Evolutionary conservation across 2,888 invertebrate genomes (phyloP).

Genomic region (Drosophila prostipennis): DNA sequence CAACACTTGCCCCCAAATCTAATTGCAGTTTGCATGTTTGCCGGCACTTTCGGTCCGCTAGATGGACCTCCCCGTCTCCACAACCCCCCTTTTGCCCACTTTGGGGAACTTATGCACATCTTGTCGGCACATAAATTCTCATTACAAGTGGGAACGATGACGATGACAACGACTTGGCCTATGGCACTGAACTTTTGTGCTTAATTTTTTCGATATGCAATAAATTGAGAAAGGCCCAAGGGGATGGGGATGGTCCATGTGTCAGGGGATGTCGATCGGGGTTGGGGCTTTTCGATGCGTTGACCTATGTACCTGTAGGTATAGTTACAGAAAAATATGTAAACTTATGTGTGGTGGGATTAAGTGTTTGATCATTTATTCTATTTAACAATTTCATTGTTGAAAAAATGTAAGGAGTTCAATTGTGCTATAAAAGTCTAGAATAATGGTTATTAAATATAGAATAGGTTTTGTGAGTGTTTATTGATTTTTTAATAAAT

Average conservation of each 20-base stretch:
- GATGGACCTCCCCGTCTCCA: background rate
- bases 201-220: constrained; percentile 75
- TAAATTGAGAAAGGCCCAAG: constrained; percentile 67
- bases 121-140: constrained; percentile 77
- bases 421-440: too few species aligned
- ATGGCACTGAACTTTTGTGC: constrained; percentile 80
- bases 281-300: background rate
- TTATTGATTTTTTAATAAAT: too few species aligned
- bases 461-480: too few species aligned
- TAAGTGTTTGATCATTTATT: background rate
- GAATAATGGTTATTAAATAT: too few species aligned
- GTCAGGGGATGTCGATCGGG: constrained; percentile 11
- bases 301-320: constrained; percentile 6
- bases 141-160: constrained; percentile 57
- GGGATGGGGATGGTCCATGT: constrained; percentile 1
- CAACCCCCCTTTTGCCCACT: constrained; percentile 12
- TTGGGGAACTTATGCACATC: constrained; percentile 58
- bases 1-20: constrained; percentile 51
- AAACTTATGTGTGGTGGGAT: background rate
- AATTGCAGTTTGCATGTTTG: constrained; percentile 71
- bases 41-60: constrained; percentile 52
- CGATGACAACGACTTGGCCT: constrained; percentile 61
- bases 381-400: too few species aligned
- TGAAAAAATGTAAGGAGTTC: too few species aligned
- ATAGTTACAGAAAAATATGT: background rate